Evolutionary conservation across 2,113 vertebrate genomes (phyloP).

Genomic region (Sceloporus tristichus): DNA sequence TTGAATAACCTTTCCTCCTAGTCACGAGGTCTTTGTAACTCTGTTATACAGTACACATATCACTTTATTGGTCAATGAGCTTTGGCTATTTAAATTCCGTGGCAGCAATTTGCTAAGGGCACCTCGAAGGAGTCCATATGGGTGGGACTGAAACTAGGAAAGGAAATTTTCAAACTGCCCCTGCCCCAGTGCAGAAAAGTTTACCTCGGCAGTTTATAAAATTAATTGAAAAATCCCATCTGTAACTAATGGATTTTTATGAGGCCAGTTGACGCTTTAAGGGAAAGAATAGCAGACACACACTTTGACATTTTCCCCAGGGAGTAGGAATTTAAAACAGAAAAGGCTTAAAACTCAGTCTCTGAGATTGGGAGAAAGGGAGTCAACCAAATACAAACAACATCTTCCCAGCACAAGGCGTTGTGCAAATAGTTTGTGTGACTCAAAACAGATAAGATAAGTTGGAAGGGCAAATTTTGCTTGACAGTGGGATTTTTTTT

Average conservation of each 20-base stretch:
- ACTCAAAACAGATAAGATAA: conserved; percentile 74
- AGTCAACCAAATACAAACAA: conserved; percentile 73
- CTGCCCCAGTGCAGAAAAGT: conserved; percentile 44
- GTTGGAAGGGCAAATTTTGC: conserved; percentile 67
- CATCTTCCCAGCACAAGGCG: conserved; percentile 69
- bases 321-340: conserved; percentile 44
- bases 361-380: conserved; percentile 53
- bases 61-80: conserved; percentile 78
- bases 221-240: conserved; percentile 63
- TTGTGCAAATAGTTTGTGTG: conserved; percentile 75
- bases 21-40: conserved; percentile 65
- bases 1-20: conserved; percentile 73
- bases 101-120: conserved; percentile 83
- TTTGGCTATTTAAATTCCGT: conserved; percentile 80
- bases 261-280: conserved; percentile 35
- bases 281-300: conserved; percentile 40
- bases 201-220: conserved; percentile 61
- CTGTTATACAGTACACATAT: conserved; percentile 62
- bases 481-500: conserved; percentile 40
- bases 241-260: conserved; percentile 50
- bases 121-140: conserved; percentile 73
- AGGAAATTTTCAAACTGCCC: conserved; percentile 65
- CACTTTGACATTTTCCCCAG: conserved; percentile 36
- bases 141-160: conserved; percentile 68
- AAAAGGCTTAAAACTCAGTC: conserved; percentile 61